These are phyloP conservation scores for Noctilio leporinus DNA, from an alignment of 2,113 vertebrate species.

Conservation along the genomic window DNA sequence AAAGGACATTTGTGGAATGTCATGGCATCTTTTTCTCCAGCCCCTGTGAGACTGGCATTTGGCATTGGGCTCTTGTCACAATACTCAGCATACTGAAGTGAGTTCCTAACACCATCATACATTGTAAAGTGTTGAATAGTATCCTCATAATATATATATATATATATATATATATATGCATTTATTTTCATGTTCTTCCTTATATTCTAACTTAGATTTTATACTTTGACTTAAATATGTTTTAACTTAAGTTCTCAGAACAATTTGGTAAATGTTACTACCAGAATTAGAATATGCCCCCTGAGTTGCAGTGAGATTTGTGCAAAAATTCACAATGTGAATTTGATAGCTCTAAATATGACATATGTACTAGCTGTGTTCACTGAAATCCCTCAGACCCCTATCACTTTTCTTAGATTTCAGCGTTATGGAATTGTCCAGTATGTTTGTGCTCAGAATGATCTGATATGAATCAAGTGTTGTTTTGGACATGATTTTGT, in stretches of 20 bases:
- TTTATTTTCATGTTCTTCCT: slow-evolving; percentile 28
- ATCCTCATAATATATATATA: neutral
- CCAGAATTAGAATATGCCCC: slow-evolving; percentile 47
- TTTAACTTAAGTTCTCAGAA: slow-evolving; percentile 27
- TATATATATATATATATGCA: neutral
- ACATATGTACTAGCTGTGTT: slow-evolving; percentile 50
- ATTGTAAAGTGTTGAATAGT: slow-evolving; percentile 28
- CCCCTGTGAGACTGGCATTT: slow-evolving; percentile 51
- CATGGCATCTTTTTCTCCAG: slow-evolving; percentile 41
- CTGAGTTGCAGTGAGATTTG: slow-evolving; percentile 55
- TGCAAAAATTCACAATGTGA: slow-evolving; percentile 62
- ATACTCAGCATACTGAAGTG: slow-evolving; percentile 27
- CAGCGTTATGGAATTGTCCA: slow-evolving; percentile 54
- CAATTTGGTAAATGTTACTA: slow-evolving; percentile 28
- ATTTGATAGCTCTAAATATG: slow-evolving; percentile 63
- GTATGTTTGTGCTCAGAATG: slow-evolving; percentile 48
- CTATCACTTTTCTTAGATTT: slow-evolving; percentile 65
- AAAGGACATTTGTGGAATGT: slow-evolving; percentile 69
- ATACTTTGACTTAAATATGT: neutral
- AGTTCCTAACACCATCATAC: neutral
- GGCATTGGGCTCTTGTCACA: slow-evolving; percentile 42
- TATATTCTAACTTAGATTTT: neutral
- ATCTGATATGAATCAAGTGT: slow-evolving; percentile 53
- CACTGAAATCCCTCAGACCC: slow-evolving; percentile 58
- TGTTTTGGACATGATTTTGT: slow-evolving; percentile 42